A percentile compares a stretch with the other conserved stretches of the same genome.
Conservation (phyloP, 92 coral and sea anemone species). For the Ricordea florida region DNA sequence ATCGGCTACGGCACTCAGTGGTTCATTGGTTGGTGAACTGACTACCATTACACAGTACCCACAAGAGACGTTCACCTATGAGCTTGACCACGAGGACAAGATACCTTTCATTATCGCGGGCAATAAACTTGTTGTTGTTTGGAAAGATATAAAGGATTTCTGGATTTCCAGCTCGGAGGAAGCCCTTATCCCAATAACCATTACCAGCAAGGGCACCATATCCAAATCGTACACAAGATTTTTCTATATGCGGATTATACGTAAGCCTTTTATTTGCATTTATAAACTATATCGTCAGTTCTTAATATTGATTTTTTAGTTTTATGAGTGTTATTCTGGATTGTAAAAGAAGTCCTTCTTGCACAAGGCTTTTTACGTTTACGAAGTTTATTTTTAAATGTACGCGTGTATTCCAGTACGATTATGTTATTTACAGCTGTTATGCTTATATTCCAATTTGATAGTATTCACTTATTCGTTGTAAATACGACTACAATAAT, state of each 20-base stretch:
- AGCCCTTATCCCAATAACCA: slow-evolving; percentile 25
- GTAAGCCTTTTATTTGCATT: slow-evolving; percentile 7
- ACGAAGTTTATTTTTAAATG: too few species aligned
- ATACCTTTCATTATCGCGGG: slow-evolving; percentile 62
- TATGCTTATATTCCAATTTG: too few species aligned
- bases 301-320: too few species aligned
- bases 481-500: too few species aligned
- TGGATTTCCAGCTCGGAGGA: slow-evolving; percentile 33
- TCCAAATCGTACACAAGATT: slow-evolving; percentile 16
- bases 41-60: slow-evolving; percentile 44
- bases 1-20: slow-evolving; percentile 57
- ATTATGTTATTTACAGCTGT: too few species aligned
- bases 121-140: slow-evolving; percentile 43
- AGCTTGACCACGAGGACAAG: slow-evolving; percentile 29
- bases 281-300: not conserved
- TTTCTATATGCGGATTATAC: slow-evolving; percentile 53
- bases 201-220: slow-evolving; percentile 51
- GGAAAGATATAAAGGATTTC: slow-evolving; percentile 33
- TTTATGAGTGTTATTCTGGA: too few species aligned
- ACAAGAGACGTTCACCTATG: slow-evolving; percentile 56
- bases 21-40: slow-evolving; percentile 55
- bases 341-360: too few species aligned
- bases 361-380: too few species aligned
- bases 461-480: too few species aligned
- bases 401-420: too few species aligned